Base-by-base conservation (phyloP, 2,888 invertebrate species). In the Drosophila aldrichi region DNA sequence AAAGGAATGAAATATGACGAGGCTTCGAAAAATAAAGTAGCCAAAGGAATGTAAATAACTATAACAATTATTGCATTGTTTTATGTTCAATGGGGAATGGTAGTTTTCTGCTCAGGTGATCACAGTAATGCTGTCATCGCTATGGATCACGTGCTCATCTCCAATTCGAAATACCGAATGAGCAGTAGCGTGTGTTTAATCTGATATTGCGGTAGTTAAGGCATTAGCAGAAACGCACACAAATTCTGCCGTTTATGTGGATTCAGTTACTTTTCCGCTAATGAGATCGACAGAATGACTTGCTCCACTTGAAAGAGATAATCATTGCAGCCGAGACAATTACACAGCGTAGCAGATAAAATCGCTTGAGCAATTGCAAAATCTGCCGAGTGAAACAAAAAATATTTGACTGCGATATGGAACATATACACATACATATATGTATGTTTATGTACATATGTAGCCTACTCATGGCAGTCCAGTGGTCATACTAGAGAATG, bases 111-210 rank as follows among this genome's bases (percentile, higher is more conserved):
- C 16, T n/a, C 14, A 16, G 16, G 14, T 36, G 36, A 36, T 36
- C 16, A 44, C 7, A 14, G 44, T 2, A 10, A 1, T 2, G n/a
- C 2, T 40, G 22, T 20, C 32, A 44, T 22, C n/a, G 43, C 43
- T 20, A 4, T 22, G 22, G 12, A 3, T 18, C 29, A 32, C 43
- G 12, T n/a, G 20, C 32, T 16, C 69, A 57, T 74, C 52, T 40
- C 48, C n/a, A 51, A n/a, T 2, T 56, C 10, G 32, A 64, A 74
- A 61, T 65, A 38, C 25, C 46, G 38, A 48, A 48, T 58, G 32
- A 20, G 36, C 60, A 70, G 52, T 85, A 58, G 74, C 77, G 69
- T 80, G 83, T 70, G 44, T 29, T 25, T 76, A 82, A 80, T 73
- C 69, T 46, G 65, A 72, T 58, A 63, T 57, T 56, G 61, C 70